Evolutionary conservation across 2,797 vertebrate genomes (phyloP), one percentile per base, ranked within the genome.

Genomic region (Thalassophryne amazonica): DNA sequence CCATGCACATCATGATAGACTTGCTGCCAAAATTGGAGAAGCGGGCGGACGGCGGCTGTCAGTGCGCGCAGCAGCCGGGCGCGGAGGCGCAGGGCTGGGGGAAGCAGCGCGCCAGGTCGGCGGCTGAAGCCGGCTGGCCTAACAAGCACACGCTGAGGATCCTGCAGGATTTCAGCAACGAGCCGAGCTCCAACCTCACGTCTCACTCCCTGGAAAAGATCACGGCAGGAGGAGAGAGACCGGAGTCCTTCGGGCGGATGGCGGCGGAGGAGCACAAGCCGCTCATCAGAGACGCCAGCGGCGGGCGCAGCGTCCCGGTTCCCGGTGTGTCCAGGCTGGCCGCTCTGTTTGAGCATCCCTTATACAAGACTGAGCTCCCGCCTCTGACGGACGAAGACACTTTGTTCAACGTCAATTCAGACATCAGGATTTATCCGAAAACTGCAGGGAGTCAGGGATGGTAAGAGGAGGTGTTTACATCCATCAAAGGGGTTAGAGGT

Each of bases 1-100:
- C 96, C 28, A 91, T 98, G 92, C 96, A 98, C 86, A 94, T 98
- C 69, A 92, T 93, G 90, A 92, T 98, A 65, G 96, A 97, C 86
- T 76, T 98, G 82, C 77, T 98, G 68, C 96, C 96, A 6, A 93
- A 90, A 64, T 90, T 97, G 74, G 95, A 98, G 86, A 90, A 90
- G 70, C 86, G 93, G 7, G 80, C 90, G 4, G 88, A 87, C 40
- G 69, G 73, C 71, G 92, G 90, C 49, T 95, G 95, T 70, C 92
- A 93, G 20, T 96, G 95, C 78, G 79, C 93, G 2, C 92, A 91
- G 35, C 83, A 88, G 21, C 85, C 88, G 35, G 89, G 72, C 51
- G 88, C 74, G n/a, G 91, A 90, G 50, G 31, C 81, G 8, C 83
- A 90, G 32, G 86, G 88, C 76, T 91, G 93, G 92, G 86, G 78